Evolutionary conservation across 2,797 vertebrate genomes (phyloP).

Genomic region (Phalanger gymnotis): DNA sequence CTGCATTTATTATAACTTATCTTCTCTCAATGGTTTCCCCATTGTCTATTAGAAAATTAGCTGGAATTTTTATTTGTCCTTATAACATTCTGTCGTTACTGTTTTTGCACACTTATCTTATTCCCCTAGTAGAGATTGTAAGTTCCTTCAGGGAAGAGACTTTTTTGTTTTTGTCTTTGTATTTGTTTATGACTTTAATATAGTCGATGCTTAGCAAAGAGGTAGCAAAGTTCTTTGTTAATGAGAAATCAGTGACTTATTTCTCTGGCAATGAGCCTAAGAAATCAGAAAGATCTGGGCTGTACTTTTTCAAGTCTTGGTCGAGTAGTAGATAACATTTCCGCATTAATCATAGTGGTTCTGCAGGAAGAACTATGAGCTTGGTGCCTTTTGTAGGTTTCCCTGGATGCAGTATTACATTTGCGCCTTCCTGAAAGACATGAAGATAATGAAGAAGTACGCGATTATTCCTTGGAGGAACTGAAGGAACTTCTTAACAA

Average conservation of each 20-base stretch:
- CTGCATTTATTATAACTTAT: not conserved
- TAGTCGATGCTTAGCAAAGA: not conserved
- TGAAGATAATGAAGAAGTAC: slow-evolving; percentile 72
- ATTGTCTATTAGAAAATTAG: not conserved
- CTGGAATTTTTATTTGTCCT: not conserved
- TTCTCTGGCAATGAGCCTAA: not conserved
- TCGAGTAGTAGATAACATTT: rapidly evolving
- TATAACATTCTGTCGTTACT: not conserved
- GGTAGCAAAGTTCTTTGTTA: not conserved
- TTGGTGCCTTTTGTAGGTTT: slow-evolving; percentile 83
- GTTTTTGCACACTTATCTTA: not conserved
- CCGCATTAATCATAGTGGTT: not conserved
- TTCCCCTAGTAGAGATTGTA: not conserved
- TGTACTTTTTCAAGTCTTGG: rapidly evolving
- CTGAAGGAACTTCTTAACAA: slow-evolving; percentile 96
- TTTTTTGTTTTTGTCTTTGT: not conserved
- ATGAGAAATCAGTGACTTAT: not conserved
- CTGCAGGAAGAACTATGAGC: rapidly evolving
- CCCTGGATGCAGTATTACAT: slow-evolving; percentile 87
- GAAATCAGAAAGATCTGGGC: not conserved
- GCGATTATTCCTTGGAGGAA: slow-evolving; percentile 91
- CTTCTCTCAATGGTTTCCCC: not conserved
- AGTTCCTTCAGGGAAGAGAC: not conserved
- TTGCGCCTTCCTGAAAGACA: slow-evolving; percentile 88
- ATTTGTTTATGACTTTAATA: not conserved